These are phyloP conservation scores for Dendrolimus houi DNA, from an alignment of 2,888 invertebrate genomes.

Conservation along the genomic window DNA sequence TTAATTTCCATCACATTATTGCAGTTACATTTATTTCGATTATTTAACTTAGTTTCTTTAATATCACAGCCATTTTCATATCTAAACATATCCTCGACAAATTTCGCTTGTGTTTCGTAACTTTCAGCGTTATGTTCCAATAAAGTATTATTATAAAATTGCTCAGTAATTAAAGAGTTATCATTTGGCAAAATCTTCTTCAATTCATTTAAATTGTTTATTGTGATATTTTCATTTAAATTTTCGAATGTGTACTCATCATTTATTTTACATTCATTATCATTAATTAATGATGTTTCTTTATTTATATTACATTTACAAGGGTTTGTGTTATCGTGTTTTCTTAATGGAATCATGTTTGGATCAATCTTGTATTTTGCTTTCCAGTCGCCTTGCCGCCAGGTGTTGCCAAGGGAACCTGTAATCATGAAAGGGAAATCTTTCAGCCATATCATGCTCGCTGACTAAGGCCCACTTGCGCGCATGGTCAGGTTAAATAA, in stretches of 20 bases:
- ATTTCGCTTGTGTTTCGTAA: constrained; percentile 54
- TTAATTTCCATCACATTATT: background rate
- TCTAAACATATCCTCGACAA: constrained; percentile 54
- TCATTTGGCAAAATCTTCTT: constrained; percentile 42
- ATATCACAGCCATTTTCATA: constrained; percentile 13
- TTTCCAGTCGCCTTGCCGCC: constrained; percentile 86
- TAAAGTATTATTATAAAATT: constrained; percentile 51
- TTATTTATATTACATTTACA: constrained; percentile 29
- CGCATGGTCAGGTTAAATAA: no score
- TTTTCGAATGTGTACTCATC: constrained; percentile 23
- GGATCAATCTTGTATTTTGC: constrained; percentile 51
- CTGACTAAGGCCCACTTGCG: no score
- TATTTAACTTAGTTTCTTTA: background rate
- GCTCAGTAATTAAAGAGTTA: constrained; percentile 47
- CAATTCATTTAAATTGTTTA: constrained; percentile 9
- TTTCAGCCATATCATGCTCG: no score
- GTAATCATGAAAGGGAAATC: constrained; percentile 13
- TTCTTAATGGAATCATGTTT: constrained; percentile 37
- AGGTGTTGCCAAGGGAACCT: constrained; percentile 87
- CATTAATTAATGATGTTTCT: constrained; percentile 6
- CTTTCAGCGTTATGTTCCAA: constrained; percentile 39
- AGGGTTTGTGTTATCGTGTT: constrained; percentile 24
- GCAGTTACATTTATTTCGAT: background rate
- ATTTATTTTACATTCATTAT: constrained; percentile 12
- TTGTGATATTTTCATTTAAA: constrained; percentile 25